Percentiles rank a stretch among this genome's conserved stretches.
Conservation (phyloP, 2,113 vertebrate genomes). For the Meleagris gallopavo region DNA sequence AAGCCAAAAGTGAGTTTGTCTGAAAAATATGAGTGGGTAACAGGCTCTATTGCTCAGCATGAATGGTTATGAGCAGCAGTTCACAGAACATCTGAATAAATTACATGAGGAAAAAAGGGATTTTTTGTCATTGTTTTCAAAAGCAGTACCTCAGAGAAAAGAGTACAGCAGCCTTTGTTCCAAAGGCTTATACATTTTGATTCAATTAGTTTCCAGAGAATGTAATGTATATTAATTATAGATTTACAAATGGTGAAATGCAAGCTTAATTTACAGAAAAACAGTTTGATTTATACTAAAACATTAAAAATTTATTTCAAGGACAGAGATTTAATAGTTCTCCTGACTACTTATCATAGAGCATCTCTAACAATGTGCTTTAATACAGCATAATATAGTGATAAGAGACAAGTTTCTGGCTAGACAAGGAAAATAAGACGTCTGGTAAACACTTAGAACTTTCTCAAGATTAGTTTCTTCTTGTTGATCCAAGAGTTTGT, state of each 20-base stretch:
- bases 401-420: background rate
- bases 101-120: background rate
- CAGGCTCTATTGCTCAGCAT: background rate
- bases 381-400: background rate
- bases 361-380: background rate
- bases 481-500: background rate
- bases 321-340: background rate
- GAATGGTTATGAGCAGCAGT: background rate
- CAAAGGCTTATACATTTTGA: background rate
- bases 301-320: background rate
- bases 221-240: background rate
- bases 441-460: background rate
- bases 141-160: background rate
- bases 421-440: background rate
- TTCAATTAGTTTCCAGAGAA: background rate
- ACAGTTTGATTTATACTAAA: background rate
- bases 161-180: background rate
- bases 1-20: background rate
- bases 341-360: background rate
- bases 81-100: background rate
- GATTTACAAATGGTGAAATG: background rate
- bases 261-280: background rate
- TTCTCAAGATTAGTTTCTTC: background rate
- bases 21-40: background rate
- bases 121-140: background rate